Base-by-base conservation (phyloP, 1,140 invertebrate genomes). In the Drosophila kohkoa region DNA sequence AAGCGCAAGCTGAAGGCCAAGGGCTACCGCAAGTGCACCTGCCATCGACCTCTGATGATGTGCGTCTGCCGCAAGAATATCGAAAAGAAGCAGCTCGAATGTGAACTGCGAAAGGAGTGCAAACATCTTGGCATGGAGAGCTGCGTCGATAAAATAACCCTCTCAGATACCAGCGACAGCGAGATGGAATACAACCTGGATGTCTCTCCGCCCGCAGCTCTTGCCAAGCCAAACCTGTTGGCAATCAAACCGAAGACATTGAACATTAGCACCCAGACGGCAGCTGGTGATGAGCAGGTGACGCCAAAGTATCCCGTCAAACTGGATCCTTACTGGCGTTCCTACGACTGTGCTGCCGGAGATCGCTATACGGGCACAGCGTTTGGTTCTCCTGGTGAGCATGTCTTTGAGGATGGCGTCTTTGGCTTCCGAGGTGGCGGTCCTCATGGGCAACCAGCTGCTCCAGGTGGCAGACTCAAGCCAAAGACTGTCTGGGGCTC, bases 111-210 rank as follows among this genome's bases (percentile, higher is more conserved):
- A 0, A 73, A 52, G 16, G 80, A 90, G 55, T 92, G 86, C 20
- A 20, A 45, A 1, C 60, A 57, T 0, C 65, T 65, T 1, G 10
- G 74, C 1, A 77, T 90, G 25, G 20, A 68, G 1, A 67, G 59
- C 0, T 81, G 80, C 7, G 62, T 59, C 1, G 76, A 91, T 30
- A 70, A 73, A 0, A 32, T 92, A 10, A 52, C 87, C 0, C 72
- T 92, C 0, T 89, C 89, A 3, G 92, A 92, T 13, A 90, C 90
- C 1, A 91, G 77, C 10, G 78, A 90, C 1, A 90, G 82, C 32
- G 92, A 92, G 3, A 28, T 81, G 38, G 90, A 92, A 45, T 91
- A 80, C n/a, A 58, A 92, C 46, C 62, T 92, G 1, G 73, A 85
- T 58, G 77, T 92, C 0, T 79, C 78, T 6, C 89, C 91, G 0